These are phyloP conservation scores for Epistrophella euchroma DNA, from an alignment of 2,888 invertebrate genomes.

Conservation along the genomic window DNA sequence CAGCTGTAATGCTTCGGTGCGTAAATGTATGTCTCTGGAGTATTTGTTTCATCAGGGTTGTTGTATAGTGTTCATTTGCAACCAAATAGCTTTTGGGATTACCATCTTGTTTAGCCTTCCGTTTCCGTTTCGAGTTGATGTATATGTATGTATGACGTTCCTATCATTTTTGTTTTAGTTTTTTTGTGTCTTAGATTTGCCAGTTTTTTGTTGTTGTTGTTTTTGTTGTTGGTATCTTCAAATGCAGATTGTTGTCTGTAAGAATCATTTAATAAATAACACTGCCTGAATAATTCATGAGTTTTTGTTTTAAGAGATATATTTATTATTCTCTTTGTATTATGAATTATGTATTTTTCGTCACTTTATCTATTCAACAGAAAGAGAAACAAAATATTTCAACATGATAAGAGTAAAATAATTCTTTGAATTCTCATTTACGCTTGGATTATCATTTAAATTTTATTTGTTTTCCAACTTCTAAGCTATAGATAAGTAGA, in stretches of 20 bases:
- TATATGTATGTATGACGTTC: slow-evolving; percentile 21
- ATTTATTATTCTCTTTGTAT: slow-evolving; percentile 68
- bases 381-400: neutral
- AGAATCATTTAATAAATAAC: slow-evolving; percentile 72
- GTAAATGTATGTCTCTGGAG: neutral
- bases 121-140: slow-evolving; percentile 23
- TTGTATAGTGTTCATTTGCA: slow-evolving; percentile 56
- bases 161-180: neutral
- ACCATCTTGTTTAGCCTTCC: slow-evolving; percentile 41
- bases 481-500: neutral
- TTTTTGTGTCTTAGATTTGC: slow-evolving; percentile 4
- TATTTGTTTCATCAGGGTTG: neutral
- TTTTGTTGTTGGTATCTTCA: slow-evolving; percentile 27
- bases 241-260: slow-evolving; percentile 54
- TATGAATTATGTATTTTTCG: slow-evolving; percentile 69
- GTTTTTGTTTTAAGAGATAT: slow-evolving; percentile 62
- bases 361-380: slow-evolving; percentile 37
- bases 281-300: slow-evolving; percentile 66
- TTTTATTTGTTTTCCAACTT: neutral
- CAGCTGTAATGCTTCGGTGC: neutral
- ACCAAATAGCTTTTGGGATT: slow-evolving; percentile 60
- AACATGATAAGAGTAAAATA: slow-evolving; percentile 18
- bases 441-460: slow-evolving; percentile 36
- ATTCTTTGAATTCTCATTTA: slow-evolving; percentile 33
- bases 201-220: slow-evolving; percentile 5